Percentiles rank a stretch among this genome's conserved stretches.
phyloP scores from a whole-genome alignment of 2,888 invertebrate species.

The Drosophila ezoana region DNA sequence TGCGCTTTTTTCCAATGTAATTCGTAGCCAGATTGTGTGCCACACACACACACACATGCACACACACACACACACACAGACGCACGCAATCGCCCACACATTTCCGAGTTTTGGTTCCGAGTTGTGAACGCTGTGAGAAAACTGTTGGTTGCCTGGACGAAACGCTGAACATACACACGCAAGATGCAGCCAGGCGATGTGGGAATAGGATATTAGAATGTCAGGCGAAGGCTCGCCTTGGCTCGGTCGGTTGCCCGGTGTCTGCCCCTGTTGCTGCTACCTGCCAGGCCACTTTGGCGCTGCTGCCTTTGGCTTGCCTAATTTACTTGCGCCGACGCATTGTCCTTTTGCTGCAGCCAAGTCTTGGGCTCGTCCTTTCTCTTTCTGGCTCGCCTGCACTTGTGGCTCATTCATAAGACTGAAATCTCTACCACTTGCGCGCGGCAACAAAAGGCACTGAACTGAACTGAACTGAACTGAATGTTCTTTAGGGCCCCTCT shows the following conservation, averaged over 20 bases:
- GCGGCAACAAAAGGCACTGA: slow-evolving; percentile 56
- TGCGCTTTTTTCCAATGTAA: slow-evolving; percentile 53
- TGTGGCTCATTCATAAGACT: slow-evolving; percentile 71
- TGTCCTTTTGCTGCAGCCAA: slow-evolving; percentile 38
- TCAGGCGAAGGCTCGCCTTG: slow-evolving; percentile 33
- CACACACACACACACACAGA: slow-evolving; percentile 10
- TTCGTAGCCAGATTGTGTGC: slow-evolving; percentile 63
- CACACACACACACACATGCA: slow-evolving; percentile 40
- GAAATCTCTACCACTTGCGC: slow-evolving; percentile 68
- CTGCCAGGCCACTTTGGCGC: slow-evolving; percentile 69
- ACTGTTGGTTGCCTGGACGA: slow-evolving; percentile 49
- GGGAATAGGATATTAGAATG: slow-evolving; percentile 66
- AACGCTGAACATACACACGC: slow-evolving; percentile 22
- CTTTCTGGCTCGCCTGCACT: slow-evolving; percentile 33
- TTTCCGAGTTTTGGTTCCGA: slow-evolving; percentile 68
- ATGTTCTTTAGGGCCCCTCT: slow-evolving; percentile 37
- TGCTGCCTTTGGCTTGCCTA: slow-evolving; percentile 74
- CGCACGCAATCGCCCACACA: slow-evolving; percentile 64
- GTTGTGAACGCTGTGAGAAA: slow-evolving; percentile 68
- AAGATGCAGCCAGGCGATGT: slow-evolving; percentile 74
- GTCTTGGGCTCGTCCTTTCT: slow-evolving; percentile 3
- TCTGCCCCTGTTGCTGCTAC: slow-evolving; percentile 43
- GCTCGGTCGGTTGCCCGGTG: neutral
- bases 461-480: slow-evolving; percentile 52
- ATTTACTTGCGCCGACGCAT: slow-evolving; percentile 78